phyloP scores from a whole-genome alignment of 2,797 vertebrate genomes.

The Sarcoramphus papa region DNA sequence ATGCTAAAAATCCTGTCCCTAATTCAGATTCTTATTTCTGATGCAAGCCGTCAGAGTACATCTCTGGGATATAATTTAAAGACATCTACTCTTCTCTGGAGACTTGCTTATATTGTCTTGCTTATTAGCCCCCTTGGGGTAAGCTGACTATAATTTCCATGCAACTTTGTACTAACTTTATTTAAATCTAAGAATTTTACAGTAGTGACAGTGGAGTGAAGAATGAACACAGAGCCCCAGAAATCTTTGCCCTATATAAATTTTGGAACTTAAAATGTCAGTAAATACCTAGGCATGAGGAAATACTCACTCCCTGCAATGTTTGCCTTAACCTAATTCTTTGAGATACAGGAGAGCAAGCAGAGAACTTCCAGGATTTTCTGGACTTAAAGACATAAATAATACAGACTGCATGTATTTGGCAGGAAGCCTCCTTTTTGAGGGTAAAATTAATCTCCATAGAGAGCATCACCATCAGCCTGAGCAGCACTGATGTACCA shows the following conservation, averaged over 20 bases:
- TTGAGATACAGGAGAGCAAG: background rate
- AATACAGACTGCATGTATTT: background rate
- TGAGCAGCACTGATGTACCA: background rate
- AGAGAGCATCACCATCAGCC: background rate
- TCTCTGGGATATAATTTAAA: background rate
- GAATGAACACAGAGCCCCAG: background rate
- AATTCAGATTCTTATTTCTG: background rate
- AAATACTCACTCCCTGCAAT: background rate
- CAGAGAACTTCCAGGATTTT: conserved; percentile 23
- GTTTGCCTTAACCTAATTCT: conserved; percentile 3
- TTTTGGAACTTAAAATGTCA: background rate
- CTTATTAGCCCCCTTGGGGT: background rate
- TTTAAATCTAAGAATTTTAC: conserved; percentile 11
- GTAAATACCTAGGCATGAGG: background rate
- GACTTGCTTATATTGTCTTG: background rate
- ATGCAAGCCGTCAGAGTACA: background rate
- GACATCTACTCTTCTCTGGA: background rate
- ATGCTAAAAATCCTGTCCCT: background rate
- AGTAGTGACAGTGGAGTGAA: background rate
- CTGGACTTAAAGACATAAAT: background rate
- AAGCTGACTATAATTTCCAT: background rate
- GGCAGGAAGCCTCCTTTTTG: background rate
- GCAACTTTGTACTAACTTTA: background rate
- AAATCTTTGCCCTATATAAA: conserved; percentile 19
- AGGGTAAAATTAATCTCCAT: background rate